phyloP scores from a whole-genome alignment of 2,888 invertebrate species.

The Lysandra coridon region DNA sequence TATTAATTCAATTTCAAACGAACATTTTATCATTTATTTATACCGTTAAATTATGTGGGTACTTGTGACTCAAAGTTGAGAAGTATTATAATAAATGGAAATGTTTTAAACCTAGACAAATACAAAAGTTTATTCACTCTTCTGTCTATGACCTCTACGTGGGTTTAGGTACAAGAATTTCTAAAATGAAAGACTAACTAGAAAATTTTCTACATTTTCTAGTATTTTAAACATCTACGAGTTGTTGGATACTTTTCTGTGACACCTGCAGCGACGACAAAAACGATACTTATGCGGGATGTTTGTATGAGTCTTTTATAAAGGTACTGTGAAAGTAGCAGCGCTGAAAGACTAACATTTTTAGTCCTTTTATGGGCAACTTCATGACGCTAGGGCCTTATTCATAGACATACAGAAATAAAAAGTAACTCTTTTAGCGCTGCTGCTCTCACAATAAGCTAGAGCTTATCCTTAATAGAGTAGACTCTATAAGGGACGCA shows the following conservation, averaged over 20 bases:
- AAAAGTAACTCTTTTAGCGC: too few species aligned
- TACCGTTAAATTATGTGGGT: neutral
- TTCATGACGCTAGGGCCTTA: too few species aligned
- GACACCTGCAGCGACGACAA: neutral
- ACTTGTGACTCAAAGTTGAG: neutral
- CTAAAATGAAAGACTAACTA: neutral
- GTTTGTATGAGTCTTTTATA: too few species aligned
- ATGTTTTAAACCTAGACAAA: neutral
- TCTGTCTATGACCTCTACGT: neutral
- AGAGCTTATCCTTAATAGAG: too few species aligned
- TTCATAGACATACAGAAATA: too few species aligned
- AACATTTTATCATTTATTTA: neutral
- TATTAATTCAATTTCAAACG: conserved; percentile 18
- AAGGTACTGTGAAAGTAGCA: too few species aligned
- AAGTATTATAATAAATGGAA: neutral
- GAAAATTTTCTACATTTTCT: neutral
- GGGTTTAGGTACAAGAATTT: neutral
- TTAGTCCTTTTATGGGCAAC: too few species aligned
- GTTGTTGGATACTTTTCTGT: too few species aligned
- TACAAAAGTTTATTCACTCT: neutral
- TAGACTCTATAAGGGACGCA: too few species aligned
- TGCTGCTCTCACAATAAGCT: too few species aligned
- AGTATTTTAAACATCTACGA: neutral
- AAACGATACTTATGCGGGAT: too few species aligned
- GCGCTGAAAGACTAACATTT: too few species aligned